Evolutionary conservation across 2,797 vertebrate species (phyloP), one percentile per base, ranked within the genome.

Genomic region (Echeneis naucrates): DNA sequence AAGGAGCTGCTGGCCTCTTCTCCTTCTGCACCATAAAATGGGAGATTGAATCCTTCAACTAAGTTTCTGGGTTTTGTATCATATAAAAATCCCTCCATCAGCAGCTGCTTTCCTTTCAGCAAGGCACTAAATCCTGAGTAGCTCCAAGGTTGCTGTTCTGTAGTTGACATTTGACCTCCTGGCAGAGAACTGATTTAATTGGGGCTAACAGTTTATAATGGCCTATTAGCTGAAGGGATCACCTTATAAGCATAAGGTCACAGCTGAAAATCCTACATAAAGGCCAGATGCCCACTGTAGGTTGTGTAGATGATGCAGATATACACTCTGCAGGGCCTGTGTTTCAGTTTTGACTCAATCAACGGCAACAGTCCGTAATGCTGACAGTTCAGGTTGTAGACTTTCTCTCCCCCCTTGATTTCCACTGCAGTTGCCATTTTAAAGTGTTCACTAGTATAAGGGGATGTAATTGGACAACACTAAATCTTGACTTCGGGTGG

Each of bases 401-500:
- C 33, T 19, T 26, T 11, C 26, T 32, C 16, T 33, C 30, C 23
- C 6, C 0, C 7, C 17, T 1, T 45, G 24, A 65, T 55, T 58
- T 54, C 68, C 53, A 40, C 70, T 13, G 32, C n/a, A 75, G 56
- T 70, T 75, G 60, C 74, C 68, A 45, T 56, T 83, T 68, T 47
- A 56, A 71, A 79, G 86, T 74, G 83, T 73, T 78, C 74, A 78
- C 78, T 77, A 68, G 64, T 80, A 73, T 84, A 77, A 82, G 84
- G 73, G 75, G 32, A 87, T 19, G 37, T 72, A 85, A 88, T 85
- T 67, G 82, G 63, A 88, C 66, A 57, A 71, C 58, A 57, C 54
- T 84, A 79, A 88, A 78, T 82, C 84, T 89, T 83, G 82, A 86
- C 80, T 83, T 21, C 19, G 80, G 78, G 79, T 81, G 75, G 68